These are phyloP conservation scores for Apodemia duryi DNA, from an alignment of 2,888 invertebrate genomes.

Conservation along the genomic window DNA sequence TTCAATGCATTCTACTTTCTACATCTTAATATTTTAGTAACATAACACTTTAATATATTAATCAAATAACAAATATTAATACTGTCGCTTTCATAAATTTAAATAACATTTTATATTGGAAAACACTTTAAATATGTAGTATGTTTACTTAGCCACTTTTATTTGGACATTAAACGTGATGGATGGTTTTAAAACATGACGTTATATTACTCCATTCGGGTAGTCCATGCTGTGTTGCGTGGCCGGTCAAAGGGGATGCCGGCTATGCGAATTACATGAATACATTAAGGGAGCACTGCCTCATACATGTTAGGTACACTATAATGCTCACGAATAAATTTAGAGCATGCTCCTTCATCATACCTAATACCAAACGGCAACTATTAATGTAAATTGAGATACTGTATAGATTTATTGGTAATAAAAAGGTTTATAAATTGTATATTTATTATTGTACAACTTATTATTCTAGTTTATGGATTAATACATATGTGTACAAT, in stretches of 20 bases:
- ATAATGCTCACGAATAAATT: slow-evolving; percentile 78
- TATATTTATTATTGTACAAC: not conserved
- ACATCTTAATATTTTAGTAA: too few species aligned
- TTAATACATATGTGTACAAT: too few species aligned
- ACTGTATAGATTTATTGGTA: slow-evolving; percentile 48
- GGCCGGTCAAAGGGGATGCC: slow-evolving; percentile 78
- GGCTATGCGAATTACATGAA: slow-evolving; percentile 79
- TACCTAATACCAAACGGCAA: slow-evolving; percentile 51
- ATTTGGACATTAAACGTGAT: slow-evolving; percentile 76
- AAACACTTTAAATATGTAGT: not conserved
- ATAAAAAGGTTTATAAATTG: not conserved
- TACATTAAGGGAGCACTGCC: slow-evolving; percentile 75
- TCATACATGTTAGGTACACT: slow-evolving; percentile 67
- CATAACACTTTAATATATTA: too few species aligned
- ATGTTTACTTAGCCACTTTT: slow-evolving; percentile 51
- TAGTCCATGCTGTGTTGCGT: slow-evolving; percentile 73
- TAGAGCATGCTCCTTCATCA: slow-evolving; percentile 71
- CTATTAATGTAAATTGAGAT: slow-evolving; percentile 64
- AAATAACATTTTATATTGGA: not conserved
- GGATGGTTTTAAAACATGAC: slow-evolving; percentile 76
- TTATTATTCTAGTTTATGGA: not conserved
- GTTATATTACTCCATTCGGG: slow-evolving; percentile 75
- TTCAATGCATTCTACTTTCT: too few species aligned
- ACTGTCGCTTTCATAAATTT: too few species aligned
- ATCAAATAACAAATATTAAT: too few species aligned